Conservation (phyloP, 2,888 invertebrate species). For the Phorcus lineatus region DNA sequence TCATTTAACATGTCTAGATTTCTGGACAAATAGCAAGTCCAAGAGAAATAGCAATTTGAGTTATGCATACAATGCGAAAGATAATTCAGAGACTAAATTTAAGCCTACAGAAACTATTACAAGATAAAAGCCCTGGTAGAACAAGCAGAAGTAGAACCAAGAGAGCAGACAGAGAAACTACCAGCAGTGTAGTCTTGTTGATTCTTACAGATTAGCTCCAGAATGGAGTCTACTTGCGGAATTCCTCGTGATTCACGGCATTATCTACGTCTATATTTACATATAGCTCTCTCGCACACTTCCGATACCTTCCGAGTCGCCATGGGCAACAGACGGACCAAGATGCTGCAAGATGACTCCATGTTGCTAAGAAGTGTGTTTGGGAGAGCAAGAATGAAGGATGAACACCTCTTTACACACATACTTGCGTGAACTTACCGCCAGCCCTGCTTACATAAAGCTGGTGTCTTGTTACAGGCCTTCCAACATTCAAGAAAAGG, state of each 20-base stretch:
- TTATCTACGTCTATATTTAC: slow-evolving; percentile 13
- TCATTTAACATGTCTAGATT: no score
- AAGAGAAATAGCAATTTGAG: no score
- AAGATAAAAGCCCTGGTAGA: no score
- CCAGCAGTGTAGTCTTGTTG: neutral
- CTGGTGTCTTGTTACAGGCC: no score
- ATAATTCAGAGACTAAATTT: no score
- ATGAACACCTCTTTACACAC: neutral
- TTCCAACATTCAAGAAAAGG: no score
- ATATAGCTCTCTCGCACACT: neutral
- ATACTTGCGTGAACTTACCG: neutral
- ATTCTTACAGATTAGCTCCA: slow-evolving; percentile 1
- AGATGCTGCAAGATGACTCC: slow-evolving; percentile 1
- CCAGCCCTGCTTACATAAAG: no score
- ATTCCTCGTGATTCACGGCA: neutral
- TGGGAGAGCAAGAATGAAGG: neutral
- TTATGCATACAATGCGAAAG: no score
- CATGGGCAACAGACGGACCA: neutral
- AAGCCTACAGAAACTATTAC: no score
- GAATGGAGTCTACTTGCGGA: slow-evolving; percentile 14
- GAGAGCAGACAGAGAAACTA: no score
- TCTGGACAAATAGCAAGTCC: no score
- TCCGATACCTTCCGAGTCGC: neutral
- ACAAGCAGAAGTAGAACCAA: no score
- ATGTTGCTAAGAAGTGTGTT: neutral